Conservation (phyloP, 2,888 invertebrate genomes). For the Hydropsyche betteni region DNA sequence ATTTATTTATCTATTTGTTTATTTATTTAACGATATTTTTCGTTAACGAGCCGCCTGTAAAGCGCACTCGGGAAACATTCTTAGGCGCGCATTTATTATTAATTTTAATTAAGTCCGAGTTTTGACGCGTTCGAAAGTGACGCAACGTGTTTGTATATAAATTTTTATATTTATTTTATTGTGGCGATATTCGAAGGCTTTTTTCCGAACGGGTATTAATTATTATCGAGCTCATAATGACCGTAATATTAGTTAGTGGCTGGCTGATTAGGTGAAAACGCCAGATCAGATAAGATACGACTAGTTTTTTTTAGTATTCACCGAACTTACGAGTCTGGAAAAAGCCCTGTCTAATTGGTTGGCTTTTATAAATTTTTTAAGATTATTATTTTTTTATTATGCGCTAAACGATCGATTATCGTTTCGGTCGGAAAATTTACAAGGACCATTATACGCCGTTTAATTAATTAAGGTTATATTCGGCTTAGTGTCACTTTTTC, state of each 20-base stretch:
- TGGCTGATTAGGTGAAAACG: conserved; percentile 28
- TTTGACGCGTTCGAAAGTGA: conserved; percentile 22
- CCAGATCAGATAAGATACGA: conserved; percentile 21
- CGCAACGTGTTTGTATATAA: background rate
- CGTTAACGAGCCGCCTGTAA: background rate
- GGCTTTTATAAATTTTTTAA: too few species aligned
- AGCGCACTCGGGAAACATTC: conserved; percentile 18
- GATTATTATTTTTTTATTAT: conserved; percentile 3
- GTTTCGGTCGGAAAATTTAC: conserved; percentile 21
- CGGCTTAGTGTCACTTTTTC: conserved; percentile 14
- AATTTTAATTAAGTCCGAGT: conserved; percentile 16
- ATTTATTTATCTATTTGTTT: background rate
- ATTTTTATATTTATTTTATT: too few species aligned
- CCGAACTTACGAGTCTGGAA: too few species aligned
- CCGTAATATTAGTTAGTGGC: conserved; percentile 24
- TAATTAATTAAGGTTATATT: conserved; percentile 29
- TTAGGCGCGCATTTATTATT: conserved; percentile 16
- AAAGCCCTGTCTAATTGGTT: too few species aligned
- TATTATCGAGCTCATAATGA: conserved; percentile 23
- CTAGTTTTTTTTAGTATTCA: background rate
- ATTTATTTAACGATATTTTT: conserved; percentile 8
- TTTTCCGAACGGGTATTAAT: conserved; percentile 12
- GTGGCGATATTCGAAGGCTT: too few species aligned
- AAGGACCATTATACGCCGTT: conserved; percentile 25
- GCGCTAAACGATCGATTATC: conserved; percentile 28